These are phyloP conservation scores for Helicorthomorpha holstii DNA, from an alignment of 1,140 invertebrate genomes.

Conservation along the genomic window DNA sequence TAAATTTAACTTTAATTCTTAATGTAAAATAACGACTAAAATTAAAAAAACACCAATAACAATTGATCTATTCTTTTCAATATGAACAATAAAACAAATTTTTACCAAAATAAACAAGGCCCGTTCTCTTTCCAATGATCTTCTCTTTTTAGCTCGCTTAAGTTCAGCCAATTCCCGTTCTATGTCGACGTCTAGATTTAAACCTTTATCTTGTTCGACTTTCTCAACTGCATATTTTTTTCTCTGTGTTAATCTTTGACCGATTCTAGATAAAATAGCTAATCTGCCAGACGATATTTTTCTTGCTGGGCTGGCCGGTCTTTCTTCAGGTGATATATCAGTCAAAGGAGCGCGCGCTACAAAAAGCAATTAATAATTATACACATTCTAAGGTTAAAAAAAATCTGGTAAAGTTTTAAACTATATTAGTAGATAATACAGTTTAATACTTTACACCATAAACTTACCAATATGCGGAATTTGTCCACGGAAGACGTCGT, in stretches of 20 bases:
- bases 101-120: slow-evolving; percentile 5
- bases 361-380: slow-evolving; percentile 1
- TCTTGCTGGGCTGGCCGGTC: neutral
- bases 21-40: neutral
- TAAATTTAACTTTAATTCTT: neutral
- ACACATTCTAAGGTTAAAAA: neutral
- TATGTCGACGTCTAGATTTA: neutral
- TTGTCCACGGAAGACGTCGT: slow-evolving; percentile 61
- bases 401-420: neutral
- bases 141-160: neutral
- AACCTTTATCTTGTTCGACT: neutral
- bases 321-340: slow-evolving; percentile 2
- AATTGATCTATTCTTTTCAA: too few relatives aligned
- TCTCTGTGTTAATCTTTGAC: neutral
- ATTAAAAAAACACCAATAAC: slow-evolving; percentile 9
- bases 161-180: neutral
- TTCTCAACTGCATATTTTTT: neutral
- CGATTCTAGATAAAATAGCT: neutral
- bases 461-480: slow-evolving; percentile 46
- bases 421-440: neutral
- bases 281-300: neutral
- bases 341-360: neutral
- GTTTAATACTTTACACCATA: slow-evolving; percentile 1
- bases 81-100: too few relatives aligned
- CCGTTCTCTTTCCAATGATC: slow-evolving; percentile 3